Conservation (phyloP, 2,113 vertebrate genomes). For the Petrocephalus zakoni region DNA sequence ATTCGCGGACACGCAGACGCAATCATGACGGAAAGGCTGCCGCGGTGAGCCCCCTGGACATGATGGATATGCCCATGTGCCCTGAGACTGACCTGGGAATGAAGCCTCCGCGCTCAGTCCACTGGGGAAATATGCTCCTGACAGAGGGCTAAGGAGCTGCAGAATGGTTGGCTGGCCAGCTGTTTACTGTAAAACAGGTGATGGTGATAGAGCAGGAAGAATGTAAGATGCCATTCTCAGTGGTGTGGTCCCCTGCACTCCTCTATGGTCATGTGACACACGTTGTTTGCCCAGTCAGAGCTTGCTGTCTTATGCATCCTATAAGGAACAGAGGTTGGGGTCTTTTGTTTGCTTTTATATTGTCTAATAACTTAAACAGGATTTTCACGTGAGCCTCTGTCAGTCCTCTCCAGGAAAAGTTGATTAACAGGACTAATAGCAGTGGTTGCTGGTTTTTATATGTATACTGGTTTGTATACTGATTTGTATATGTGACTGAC, state of each 20-base stretch:
- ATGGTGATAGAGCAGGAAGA: neutral
- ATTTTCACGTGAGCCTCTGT: slow-evolving; percentile 56
- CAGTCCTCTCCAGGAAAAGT: slow-evolving; percentile 32
- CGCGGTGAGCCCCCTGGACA: neutral
- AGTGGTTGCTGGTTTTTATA: slow-evolving; percentile 23
- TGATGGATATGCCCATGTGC: neutral
- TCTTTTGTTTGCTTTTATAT: slow-evolving; percentile 16
- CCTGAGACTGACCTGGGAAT: slow-evolving; percentile 3
- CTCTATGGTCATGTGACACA: neutral
- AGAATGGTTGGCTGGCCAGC: neutral
- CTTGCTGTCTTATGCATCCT: neutral
- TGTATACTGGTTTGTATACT: too few relatives aligned
- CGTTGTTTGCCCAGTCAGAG: neutral
- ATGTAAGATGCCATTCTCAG: neutral
- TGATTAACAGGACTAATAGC: slow-evolving; percentile 68
- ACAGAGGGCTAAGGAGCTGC: neutral
- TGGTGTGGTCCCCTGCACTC: neutral
- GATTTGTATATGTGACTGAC: neutral
- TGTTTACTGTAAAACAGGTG: neutral
- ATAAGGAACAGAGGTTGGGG: neutral
- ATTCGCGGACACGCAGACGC: neutral
- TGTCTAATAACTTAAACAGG: slow-evolving; percentile 67
- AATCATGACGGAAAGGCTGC: neutral
- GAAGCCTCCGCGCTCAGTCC: neutral
- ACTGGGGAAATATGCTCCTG: slow-evolving; percentile 7